These are phyloP conservation scores for Pseudomyrmex flavicornis DNA, from an alignment of 1,140 invertebrate species.

Conservation along the genomic window DNA sequence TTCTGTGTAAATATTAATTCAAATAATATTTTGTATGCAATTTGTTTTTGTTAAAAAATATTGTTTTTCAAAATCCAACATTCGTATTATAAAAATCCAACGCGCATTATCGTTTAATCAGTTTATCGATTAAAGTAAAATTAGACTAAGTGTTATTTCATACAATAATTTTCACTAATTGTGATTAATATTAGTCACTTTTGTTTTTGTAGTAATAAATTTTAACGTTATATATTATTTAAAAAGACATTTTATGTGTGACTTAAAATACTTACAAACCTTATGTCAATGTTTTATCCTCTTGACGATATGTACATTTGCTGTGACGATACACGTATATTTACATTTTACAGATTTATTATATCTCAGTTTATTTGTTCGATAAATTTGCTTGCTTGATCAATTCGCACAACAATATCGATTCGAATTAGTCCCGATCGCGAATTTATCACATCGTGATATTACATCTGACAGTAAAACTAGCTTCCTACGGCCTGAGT, in stretches of 20 bases:
- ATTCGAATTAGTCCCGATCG: too few relatives aligned
- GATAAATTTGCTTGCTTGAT: too few relatives aligned
- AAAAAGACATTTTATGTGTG: neutral
- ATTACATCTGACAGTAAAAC: too few relatives aligned
- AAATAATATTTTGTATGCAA: slow-evolving; percentile 2
- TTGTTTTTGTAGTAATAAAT: neutral
- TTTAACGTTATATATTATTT: neutral
- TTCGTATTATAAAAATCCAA: neutral
- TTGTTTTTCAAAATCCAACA: slow-evolving; percentile 1
- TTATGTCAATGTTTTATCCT: slow-evolving; percentile 10
- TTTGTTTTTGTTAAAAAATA: neutral
- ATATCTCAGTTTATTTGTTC: too few relatives aligned
- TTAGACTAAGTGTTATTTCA: neutral
- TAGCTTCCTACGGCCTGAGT: neutral
- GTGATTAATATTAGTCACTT: too few relatives aligned
- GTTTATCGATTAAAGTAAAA: neutral
- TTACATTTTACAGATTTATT: slow-evolving; percentile 6
- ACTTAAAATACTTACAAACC: neutral
- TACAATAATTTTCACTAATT: too few relatives aligned
- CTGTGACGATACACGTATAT: neutral
- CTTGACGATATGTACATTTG: neutral
- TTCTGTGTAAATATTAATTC: slow-evolving; percentile 2
- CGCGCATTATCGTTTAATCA: too few relatives aligned
- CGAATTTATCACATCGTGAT: too few relatives aligned
- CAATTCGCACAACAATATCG: too few relatives aligned